These are phyloP conservation scores for Villa cingulata DNA, from an alignment of 2,888 invertebrate genomes.

Conservation along the genomic window DNA sequence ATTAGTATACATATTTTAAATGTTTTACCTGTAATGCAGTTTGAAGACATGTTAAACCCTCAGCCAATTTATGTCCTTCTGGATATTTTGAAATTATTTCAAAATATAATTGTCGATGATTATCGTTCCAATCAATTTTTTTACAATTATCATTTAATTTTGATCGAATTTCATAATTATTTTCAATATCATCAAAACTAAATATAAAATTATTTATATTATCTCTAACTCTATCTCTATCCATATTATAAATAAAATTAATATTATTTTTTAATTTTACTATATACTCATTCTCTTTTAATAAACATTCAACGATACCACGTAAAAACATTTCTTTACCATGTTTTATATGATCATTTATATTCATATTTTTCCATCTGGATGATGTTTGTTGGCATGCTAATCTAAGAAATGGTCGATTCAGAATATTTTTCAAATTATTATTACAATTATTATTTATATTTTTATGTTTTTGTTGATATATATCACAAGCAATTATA, in stretches of 20 bases:
- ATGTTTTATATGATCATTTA: slow-evolving; percentile 33
- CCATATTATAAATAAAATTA: background rate
- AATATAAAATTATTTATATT: too few species aligned
- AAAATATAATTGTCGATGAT: slow-evolving; percentile 18
- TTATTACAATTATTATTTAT: slow-evolving; percentile 11
- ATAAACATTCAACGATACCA: slow-evolving; percentile 48
- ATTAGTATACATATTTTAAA: background rate
- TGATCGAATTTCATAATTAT: slow-evolving; percentile 13
- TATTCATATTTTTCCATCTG: slow-evolving; percentile 39
- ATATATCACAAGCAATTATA: slow-evolving; percentile 16
- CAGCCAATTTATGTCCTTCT: slow-evolving; percentile 26
- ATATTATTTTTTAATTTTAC: background rate
- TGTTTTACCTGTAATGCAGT: slow-evolving; percentile 38
- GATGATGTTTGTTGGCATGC: slow-evolving; percentile 54
- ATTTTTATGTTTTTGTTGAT: background rate
- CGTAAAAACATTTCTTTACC: slow-evolving; percentile 42
- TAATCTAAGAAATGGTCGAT: slow-evolving; percentile 56
- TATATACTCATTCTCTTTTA: background rate
- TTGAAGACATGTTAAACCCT: slow-evolving; percentile 35
- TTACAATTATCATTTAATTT: slow-evolving; percentile 9
- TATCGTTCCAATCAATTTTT: slow-evolving; percentile 18
- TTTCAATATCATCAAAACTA: slow-evolving; percentile 1
- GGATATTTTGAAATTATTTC: slow-evolving; percentile 18
- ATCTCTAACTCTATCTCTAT: too few species aligned
- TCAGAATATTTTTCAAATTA: slow-evolving; percentile 34